A percentile compares a stretch with the other conserved stretches of the same genome.
Evolutionary conservation across 2,797 vertebrate genomes (phyloP).

Genomic region (Micrastur ruficollis): DNA sequence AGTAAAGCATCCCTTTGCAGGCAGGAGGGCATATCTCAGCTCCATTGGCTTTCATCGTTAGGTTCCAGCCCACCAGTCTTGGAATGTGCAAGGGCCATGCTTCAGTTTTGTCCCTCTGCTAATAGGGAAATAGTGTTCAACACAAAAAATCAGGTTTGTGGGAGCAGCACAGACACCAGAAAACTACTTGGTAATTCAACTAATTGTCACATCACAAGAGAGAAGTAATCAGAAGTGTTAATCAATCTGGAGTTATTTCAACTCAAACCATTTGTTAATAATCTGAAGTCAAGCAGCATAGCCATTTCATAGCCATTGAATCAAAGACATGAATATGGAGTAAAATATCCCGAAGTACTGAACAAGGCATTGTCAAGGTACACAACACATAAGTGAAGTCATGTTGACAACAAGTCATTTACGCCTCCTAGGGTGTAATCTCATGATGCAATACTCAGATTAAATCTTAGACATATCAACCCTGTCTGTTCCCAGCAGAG

Average conservation of each 20-base stretch:
- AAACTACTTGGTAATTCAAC: neutral
- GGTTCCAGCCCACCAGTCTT: neutral
- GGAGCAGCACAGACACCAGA: neutral
- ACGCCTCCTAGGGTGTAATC: neutral
- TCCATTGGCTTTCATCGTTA: neutral
- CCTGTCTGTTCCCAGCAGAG: neutral
- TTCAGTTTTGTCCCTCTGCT: neutral
- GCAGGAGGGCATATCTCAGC: neutral
- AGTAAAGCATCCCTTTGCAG: neutral
- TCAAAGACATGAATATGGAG: neutral
- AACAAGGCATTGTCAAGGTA: neutral
- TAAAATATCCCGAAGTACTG: neutral
- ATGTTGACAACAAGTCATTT: neutral
- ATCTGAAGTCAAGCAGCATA: neutral
- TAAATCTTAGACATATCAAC: slow-evolving; percentile 8
- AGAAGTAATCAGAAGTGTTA: neutral
- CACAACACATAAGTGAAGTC: neutral
- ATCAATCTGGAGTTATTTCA: neutral
- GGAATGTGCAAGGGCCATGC: neutral
- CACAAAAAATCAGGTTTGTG: neutral
- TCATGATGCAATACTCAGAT: neutral
- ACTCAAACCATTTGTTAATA: neutral
- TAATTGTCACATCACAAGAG: neutral
- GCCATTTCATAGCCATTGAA: neutral
- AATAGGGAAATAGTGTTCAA: neutral